phyloP scores from a whole-genome alignment of 2,888 invertebrate species.

The Junonia oenone region DNA sequence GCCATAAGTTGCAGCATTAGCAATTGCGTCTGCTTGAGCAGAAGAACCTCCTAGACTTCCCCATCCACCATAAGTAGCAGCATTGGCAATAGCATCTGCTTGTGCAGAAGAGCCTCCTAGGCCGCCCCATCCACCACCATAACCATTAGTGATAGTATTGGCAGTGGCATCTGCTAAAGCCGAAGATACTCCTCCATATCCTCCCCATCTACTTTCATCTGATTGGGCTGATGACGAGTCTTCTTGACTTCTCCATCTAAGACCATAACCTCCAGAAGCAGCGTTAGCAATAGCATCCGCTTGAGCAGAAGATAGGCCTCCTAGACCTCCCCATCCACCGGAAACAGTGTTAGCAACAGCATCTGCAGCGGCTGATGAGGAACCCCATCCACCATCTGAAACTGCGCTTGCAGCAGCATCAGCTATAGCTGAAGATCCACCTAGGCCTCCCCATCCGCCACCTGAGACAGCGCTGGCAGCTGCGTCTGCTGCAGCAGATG shows the following conservation, averaged over 20 bases:
- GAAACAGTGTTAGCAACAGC: conserved; percentile 15
- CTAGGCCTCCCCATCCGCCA: conserved; percentile 17
- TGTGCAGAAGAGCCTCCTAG: conserved; percentile 19
- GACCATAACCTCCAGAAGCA: conserved; percentile 7
- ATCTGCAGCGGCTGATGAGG: conserved; percentile 6
- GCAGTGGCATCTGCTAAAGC: conserved; percentile 19
- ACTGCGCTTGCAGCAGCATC: conserved; percentile 26
- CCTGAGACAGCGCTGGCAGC: conserved; percentile 23
- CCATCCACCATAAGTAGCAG: not conserved
- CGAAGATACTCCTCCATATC: not conserved
- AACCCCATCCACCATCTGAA: conserved; percentile 11
- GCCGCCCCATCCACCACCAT: conserved; percentile 17
- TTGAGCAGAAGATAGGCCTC: conserved; percentile 21
- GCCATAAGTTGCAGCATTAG: not conserved
- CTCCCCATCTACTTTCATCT: conserved; percentile 16
- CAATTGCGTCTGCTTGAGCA: not conserved
- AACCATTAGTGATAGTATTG: not conserved
- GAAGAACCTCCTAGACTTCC: not conserved
- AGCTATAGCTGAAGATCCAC: conserved; percentile 23
- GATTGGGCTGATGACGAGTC: not conserved
- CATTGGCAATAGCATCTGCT: conserved; percentile 28
- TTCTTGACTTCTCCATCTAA: not conserved
- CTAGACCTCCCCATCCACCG: conserved; percentile 18
- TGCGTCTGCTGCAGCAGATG: conserved; percentile 22
- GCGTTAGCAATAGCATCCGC: conserved; percentile 25